These are phyloP conservation scores for Pygoscelis adeliae DNA, from an alignment of 2,113 vertebrate genomes.

Conservation along the genomic window DNA sequence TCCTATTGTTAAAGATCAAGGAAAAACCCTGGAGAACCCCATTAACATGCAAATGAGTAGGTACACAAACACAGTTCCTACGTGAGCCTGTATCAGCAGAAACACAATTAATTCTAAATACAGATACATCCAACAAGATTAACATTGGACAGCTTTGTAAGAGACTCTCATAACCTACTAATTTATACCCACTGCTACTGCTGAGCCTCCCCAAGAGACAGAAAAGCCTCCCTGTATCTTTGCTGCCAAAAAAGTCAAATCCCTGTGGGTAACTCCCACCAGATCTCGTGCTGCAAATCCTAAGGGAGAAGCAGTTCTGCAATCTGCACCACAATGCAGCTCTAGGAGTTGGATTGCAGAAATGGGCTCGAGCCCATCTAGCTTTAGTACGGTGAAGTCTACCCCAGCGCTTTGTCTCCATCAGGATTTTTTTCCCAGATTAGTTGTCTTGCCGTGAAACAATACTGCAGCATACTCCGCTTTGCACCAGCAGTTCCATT, in stretches of 20 bases:
- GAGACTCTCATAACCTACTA: background rate
- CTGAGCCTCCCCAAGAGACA: background rate
- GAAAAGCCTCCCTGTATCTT: background rate
- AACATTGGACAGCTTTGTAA: background rate
- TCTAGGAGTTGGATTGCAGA: background rate
- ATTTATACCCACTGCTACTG: background rate
- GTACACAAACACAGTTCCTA: conserved; percentile 14
- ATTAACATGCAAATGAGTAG: conserved; percentile 55
- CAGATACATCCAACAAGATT: background rate
- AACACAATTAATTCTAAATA: conserved; percentile 42
- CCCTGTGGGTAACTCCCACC: background rate
- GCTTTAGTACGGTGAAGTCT: background rate
- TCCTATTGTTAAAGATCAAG: conserved; percentile 45
- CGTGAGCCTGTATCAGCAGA: conserved; percentile 20
- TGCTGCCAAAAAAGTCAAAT: background rate
- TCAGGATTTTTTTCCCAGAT: background rate
- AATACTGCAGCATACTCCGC: background rate
- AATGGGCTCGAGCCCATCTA: rapidly evolving
- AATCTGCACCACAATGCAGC: rapidly evolving
- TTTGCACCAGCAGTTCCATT: background rate
- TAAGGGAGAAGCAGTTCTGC: background rate
- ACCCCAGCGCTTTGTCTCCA: background rate
- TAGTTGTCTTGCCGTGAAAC: background rate
- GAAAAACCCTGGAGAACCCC: conserved; percentile 43
- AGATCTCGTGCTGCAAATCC: background rate